Percentiles rank a stretch among this genome's conserved stretches.
These are phyloP conservation scores for Aphelenchoides besseyi DNA, from an alignment of 1,140 invertebrate species.

Conservation along the genomic window DNA sequence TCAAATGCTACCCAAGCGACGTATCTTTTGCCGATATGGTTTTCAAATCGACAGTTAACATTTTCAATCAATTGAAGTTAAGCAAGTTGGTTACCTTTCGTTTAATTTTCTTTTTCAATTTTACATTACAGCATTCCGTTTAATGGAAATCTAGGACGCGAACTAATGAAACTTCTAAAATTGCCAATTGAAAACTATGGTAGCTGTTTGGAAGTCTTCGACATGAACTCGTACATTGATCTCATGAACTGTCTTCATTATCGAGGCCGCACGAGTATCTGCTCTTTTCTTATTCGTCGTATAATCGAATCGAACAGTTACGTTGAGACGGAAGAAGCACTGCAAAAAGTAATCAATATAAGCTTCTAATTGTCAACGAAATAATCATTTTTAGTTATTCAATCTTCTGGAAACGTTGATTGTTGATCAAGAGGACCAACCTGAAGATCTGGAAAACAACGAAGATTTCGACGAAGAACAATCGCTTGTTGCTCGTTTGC, in stretches of 20 bases:
- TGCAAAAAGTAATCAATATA: slow-evolving; percentile 52
- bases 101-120: slow-evolving; percentile 22
- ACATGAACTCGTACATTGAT: slow-evolving; percentile 77
- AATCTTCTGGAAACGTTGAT: slow-evolving; percentile 79
- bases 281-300: slow-evolving; percentile 81
- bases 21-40: slow-evolving; percentile 94
- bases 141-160: slow-evolving; percentile 79
- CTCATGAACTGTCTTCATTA: slow-evolving; percentile 85
- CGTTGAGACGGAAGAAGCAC: slow-evolving; percentile 80
- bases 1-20: slow-evolving; percentile 90
- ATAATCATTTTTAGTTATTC: slow-evolving; percentile 69
- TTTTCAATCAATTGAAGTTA: slow-evolving; percentile 75
- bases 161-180: slow-evolving; percentile 84
- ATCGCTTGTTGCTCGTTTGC: slow-evolving; percentile 79
- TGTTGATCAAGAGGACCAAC: slow-evolving; percentile 75
- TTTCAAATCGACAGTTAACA: slow-evolving; percentile 79
- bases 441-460: slow-evolving; percentile 72
- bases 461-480: slow-evolving; percentile 98
- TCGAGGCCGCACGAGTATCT: slow-evolving; percentile 79
- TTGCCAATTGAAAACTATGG: slow-evolving; percentile 89
- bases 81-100: slow-evolving; percentile 69
- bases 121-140: slow-evolving; percentile 70
- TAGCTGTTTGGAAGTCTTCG: slow-evolving; percentile 77
- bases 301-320: slow-evolving; percentile 79
- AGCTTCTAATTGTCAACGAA: slow-evolving; percentile 6